These are phyloP conservation scores for Noctua pronuba DNA, from an alignment of 2,888 invertebrate species.

Conservation along the genomic window DNA sequence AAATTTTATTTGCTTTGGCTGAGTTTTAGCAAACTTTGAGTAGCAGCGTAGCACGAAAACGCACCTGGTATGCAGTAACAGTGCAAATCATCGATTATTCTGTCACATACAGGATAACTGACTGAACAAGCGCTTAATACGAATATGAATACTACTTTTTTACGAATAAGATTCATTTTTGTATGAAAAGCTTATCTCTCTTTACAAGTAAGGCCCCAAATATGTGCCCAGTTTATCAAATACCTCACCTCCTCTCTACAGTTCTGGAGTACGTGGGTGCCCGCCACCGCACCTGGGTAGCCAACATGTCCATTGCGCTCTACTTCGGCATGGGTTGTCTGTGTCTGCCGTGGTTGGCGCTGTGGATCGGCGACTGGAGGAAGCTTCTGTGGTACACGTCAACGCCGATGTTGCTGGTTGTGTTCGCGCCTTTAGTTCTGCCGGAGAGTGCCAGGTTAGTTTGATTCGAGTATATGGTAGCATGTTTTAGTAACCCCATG, in stretches of 20 bases:
- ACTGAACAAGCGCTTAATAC: neutral
- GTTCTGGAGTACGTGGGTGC: constrained; percentile 89
- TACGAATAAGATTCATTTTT: neutral
- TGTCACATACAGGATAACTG: neutral
- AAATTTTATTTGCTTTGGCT: neutral
- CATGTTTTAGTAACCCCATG: too few species aligned
- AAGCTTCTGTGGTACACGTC: constrained; percentile 83
- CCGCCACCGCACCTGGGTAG: constrained; percentile 86
- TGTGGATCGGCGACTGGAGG: constrained; percentile 85
- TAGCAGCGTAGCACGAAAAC: neutral
- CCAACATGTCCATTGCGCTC: constrained; percentile 88
- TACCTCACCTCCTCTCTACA: constrained; percentile 47
- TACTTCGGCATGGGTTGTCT: constrained; percentile 87
- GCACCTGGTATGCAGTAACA: neutral
- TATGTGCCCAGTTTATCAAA: neutral
- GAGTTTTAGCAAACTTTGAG: too few species aligned
- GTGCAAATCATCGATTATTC: neutral
- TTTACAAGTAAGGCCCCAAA: neutral
- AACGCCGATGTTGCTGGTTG: constrained; percentile 80
- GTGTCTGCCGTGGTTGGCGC: constrained; percentile 86
- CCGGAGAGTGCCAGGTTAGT: constrained; percentile 87
- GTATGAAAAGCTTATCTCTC: neutral
- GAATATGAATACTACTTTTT: neutral
- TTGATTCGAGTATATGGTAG: too few species aligned
- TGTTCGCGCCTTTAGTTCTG: constrained; percentile 80